Evolutionary conservation across 2,797 vertebrate species (phyloP), one percentile per base, ranked within the genome.

Genomic region (Eremophila alpestris): DNA sequence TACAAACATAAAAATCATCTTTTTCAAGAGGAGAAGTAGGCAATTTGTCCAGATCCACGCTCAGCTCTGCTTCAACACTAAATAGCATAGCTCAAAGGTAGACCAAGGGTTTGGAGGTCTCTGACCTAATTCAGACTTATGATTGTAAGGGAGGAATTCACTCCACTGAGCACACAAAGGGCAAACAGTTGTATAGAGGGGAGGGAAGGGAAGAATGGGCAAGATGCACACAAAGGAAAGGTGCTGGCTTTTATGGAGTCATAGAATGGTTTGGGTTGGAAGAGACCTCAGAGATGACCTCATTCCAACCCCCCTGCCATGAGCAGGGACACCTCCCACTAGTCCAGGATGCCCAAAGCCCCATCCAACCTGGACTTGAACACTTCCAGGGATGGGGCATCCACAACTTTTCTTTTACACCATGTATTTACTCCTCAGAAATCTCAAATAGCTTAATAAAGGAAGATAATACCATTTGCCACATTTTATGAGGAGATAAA

Each of bases 231-330:
- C 6, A 13, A 52, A 78, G 19, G 45, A 74, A 76, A 73, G 32
- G 45, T 70, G 24, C 16, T 67, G 32, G 22, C 5, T 76, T 85
- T 69, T 75, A 27, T 2, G 10, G 30, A 64, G 32, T 15, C 23
- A 17, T 16, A 23, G 16, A 38, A 52, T 36, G 15, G 10, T 19
- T 68, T 52, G 46, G 29, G 13, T 23, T 76, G 54, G 27, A 76
- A 67, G 8, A 23, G 18, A 27, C 15, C 17, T 27, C 45, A 54
- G 51, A 60, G 30, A 32, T 16, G 1, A 26, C 4, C 12, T 46
- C 1, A 0, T 67, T 67, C 34, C 15, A 46, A 32, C 0, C 1
- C 8, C 10, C 11, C 26, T 74, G 21, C 29, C 24, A 21, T 13
- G 34, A 9, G 5, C 29, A 34, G 29, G 16, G 60, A 10, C 60